Evolutionary conservation across 2,888 invertebrate species (phyloP), one percentile per base, ranked within the genome.

Genomic region (Sarcophaga caerulescens): DNA sequence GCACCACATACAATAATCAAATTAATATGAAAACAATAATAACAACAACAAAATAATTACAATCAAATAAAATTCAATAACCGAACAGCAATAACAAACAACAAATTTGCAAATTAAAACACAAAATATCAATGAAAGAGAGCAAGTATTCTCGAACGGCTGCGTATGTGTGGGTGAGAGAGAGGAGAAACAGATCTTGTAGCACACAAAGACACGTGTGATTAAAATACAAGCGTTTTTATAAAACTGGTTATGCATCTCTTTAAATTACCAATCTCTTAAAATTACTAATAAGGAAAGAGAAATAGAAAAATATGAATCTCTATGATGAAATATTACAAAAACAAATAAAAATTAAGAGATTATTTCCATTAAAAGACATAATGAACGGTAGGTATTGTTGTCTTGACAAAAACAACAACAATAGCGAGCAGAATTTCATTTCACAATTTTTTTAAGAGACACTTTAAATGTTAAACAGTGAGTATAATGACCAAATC

Each of bases 401-500:
- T 52, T 52, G 12, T 3, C 4, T 52, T 52, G 1, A 17, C 17
- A 52, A 52, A 17, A 47, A 47, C 35, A 35, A 10, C 35, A 35
- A 35, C 35, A 35, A 35, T 1, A 35, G 35, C 35, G 35, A 35
- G 35, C 35, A 35, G 0, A 25, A 77, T 47, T 69, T 45, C 45
- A 65, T 69, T 84, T 75, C 81, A 80, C 73, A 80, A n/a, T n/a
- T n/a, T 71, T 65, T 82, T 62, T 57, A 85, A 83, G 76, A 83
- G 78, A 12, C 78, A 71, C 79, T 84, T 69, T 35, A 1, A 47
- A 17, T 52, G 17, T 52, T 17, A 17, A 14, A 11, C 74, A 71
- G 14, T 75, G 77, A 84, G 77, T 79, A 70, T 68, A 77, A 82
- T 82, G 83, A 84, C 83, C 83, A 81, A 76, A 79, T 73, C 74